Percentiles rank a stretch among this genome's conserved stretches.
Conservation (phyloP, 2,888 invertebrate genomes). For the Tiliacea citrago region DNA sequence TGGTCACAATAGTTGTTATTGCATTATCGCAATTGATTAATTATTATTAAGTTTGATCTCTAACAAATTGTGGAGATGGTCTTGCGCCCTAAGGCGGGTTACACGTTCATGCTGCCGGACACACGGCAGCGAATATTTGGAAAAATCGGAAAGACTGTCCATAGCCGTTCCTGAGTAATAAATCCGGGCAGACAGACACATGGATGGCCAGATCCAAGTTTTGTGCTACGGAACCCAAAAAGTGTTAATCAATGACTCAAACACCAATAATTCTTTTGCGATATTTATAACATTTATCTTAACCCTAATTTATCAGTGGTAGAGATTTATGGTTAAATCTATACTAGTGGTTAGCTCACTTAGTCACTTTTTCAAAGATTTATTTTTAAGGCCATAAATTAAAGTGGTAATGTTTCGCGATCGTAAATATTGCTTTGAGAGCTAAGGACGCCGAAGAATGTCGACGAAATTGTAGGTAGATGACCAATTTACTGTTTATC, state of each 20-base stretch:
- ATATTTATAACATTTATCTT: constrained; percentile 25
- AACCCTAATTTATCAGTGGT: constrained; percentile 42
- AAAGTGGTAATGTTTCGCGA: constrained; percentile 7
- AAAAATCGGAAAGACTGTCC: not conserved
- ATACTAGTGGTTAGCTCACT: constrained; percentile 39
- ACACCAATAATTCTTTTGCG: constrained; percentile 12
- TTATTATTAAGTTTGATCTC: not conserved
- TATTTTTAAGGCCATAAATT: constrained; percentile 37
- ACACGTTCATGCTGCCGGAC: not conserved
- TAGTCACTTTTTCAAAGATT: constrained; percentile 23
- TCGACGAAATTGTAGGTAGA: not conserved
- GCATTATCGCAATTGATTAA: too few species aligned
- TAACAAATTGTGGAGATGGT: not conserved
- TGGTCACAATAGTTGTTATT: not conserved
- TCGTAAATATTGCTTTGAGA: constrained; percentile 44
- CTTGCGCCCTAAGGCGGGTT: not conserved
- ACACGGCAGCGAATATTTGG: not conserved
- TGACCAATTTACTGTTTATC: constrained; percentile 26
- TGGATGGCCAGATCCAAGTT: not conserved
- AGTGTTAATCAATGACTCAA: constrained; percentile 17
- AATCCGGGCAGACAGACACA: not conserved
- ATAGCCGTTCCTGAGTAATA: not conserved
- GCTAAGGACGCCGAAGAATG: constrained; percentile 28
- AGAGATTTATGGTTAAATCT: constrained; percentile 29
- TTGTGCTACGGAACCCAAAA: not conserved